phyloP scores from a whole-genome alignment of 2,113 vertebrate genomes.

The Penelope pileata region DNA sequence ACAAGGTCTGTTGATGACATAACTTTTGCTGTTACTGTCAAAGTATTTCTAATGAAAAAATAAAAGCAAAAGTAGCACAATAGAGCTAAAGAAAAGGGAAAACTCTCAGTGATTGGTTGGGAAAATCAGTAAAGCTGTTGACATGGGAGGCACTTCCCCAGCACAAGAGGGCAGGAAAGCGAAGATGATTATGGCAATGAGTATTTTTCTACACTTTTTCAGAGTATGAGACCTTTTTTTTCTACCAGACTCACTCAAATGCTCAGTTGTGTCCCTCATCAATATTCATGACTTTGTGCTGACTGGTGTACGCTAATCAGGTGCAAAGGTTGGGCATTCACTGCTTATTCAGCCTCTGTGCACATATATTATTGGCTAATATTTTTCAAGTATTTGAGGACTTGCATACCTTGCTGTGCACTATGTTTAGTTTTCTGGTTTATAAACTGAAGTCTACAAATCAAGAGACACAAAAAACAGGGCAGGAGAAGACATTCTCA shows the following conservation, averaged over 20 bases:
- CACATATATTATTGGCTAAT: background rate
- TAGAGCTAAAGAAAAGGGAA: background rate
- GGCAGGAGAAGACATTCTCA: background rate
- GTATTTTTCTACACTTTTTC: background rate
- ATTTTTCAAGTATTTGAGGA: background rate
- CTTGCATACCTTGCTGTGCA: background rate
- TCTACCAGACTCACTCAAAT: background rate
- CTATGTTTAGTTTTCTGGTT: background rate
- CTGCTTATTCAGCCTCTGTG: background rate
- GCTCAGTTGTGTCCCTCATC: background rate
- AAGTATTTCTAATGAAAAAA: background rate
- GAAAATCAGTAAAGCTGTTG: background rate
- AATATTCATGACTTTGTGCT: background rate
- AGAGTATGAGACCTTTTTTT: background rate
- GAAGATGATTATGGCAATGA: background rate
- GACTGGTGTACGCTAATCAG: background rate
- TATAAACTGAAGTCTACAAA: background rate
- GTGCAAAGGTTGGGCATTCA: background rate
- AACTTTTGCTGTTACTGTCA: background rate
- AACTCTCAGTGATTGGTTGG: background rate
- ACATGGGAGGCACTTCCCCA: background rate
- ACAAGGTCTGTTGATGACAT: background rate
- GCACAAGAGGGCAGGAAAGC: background rate
- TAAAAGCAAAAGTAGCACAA: background rate
- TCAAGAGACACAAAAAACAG: background rate